phyloP scores from a whole-genome alignment of 2,113 vertebrate genomes.

The Rhabdornis inornatus region DNA sequence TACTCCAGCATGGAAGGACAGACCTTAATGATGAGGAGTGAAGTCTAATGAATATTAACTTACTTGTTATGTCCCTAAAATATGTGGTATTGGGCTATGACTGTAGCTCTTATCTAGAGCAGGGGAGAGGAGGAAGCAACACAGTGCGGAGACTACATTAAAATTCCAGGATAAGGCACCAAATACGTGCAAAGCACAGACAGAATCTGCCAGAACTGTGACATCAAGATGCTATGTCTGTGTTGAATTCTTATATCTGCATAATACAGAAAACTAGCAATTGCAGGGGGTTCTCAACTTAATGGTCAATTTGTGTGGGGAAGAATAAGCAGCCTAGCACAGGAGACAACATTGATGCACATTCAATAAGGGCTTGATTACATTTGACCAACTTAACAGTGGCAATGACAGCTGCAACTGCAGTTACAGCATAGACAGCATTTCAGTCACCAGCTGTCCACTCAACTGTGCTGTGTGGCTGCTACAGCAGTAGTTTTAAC shows the following conservation, averaged over 20 bases:
- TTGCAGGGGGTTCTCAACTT: not conserved
- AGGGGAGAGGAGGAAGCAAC: not conserved
- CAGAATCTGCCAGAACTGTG: not conserved
- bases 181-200: not conserved
- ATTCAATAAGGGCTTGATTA: not conserved
- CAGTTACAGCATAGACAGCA: not conserved
- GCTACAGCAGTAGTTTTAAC: not conserved
- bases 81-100: not conserved
- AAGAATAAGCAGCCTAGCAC: not conserved
- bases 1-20: not conserved
- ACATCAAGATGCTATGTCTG: not conserved
- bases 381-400: not conserved
- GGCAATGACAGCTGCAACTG: not conserved
- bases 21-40: not conserved
- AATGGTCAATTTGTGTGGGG: not conserved
- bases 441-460: not conserved
- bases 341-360: not conserved
- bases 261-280: not conserved
- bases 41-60: not conserved
- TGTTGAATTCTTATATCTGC: not conserved
- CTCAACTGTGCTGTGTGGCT: not conserved
- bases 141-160: not conserved
- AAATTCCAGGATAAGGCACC: not conserved
- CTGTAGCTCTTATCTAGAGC: not conserved
- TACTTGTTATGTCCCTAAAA: not conserved